phyloP scores from a whole-genome alignment of 2,888 invertebrate genomes.

The Erpobdella octoculata region DNA sequence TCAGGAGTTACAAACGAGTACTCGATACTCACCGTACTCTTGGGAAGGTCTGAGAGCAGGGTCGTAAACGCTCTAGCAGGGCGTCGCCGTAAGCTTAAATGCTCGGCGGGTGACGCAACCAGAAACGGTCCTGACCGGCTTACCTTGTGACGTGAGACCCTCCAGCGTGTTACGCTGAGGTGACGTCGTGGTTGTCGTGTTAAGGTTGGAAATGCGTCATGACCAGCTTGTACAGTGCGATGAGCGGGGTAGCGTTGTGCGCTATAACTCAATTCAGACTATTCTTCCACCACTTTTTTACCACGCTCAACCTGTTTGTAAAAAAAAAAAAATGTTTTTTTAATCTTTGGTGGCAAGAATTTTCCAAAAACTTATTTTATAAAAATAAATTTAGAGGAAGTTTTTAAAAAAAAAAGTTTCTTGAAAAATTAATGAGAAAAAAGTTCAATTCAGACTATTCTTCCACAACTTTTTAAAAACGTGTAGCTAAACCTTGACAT shows the following conservation, averaged over 20 bases:
- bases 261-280: constrained; percentile 8
- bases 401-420: no score
- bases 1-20: not conserved
- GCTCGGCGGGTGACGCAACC: not conserved
- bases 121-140: not conserved
- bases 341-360: no score
- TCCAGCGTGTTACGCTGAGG: not conserved
- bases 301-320: no score
- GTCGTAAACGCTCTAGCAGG: not conserved
- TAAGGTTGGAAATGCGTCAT: constrained; percentile 4
- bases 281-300: constrained; percentile 2
- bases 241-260: not conserved
- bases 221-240: constrained; percentile 1
- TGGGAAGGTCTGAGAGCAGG: constrained; percentile 12
- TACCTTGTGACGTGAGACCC: not conserved
- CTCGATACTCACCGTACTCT: not conserved
- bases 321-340: no score
- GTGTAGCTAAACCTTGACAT: no score
- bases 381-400: no score
- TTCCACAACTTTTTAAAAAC: no score
- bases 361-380: no score
- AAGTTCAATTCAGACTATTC: no score
- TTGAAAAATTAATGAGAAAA: no score
- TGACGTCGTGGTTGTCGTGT: constrained; percentile 2
- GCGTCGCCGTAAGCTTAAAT: not conserved